phyloP scores from a whole-genome alignment of 2,888 invertebrate genomes.

The Tenthredo mesomela region DNA sequence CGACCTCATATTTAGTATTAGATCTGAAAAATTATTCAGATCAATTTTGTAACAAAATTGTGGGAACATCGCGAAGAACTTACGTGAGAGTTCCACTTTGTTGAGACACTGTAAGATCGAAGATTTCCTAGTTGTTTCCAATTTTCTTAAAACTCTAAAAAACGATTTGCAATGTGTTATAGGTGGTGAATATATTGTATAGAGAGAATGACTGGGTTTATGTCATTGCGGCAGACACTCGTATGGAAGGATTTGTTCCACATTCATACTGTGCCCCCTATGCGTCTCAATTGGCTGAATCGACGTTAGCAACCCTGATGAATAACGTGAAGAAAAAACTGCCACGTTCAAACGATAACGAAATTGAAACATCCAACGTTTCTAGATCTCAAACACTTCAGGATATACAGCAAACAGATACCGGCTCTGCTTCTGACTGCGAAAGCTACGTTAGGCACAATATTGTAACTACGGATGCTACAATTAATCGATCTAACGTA shows the following conservation, averaged over 20 bases:
- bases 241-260: conserved; percentile 96
- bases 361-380: conserved; percentile 69
- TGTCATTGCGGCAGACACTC: conserved; percentile 93
- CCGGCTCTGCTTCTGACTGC: conserved; percentile 82
- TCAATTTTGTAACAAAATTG: no score
- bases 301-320: conserved; percentile 80
- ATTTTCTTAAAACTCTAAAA: neutral
- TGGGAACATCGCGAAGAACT: no score
- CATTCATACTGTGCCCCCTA: conserved; percentile 95
- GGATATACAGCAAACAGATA: conserved; percentile 74
- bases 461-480: conserved; percentile 77
- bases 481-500: conserved; percentile 75
- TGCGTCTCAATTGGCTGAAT: conserved; percentile 87
- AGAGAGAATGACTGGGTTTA: conserved; percentile 99
- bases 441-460: conserved; percentile 81
- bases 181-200: conserved; percentile 95
- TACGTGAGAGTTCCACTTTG: neutral
- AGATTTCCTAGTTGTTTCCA: neutral
- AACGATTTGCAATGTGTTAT: conserved; percentile 62
- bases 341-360: conserved; percentile 81
- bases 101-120: neutral
- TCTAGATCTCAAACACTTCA: conserved; percentile 69
- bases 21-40: neutral
- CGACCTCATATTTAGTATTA: neutral
- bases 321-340: conserved; percentile 90